Conservation (phyloP, 2,888 invertebrate genomes). For the Lepeophtheirus nordmannii region DNA sequence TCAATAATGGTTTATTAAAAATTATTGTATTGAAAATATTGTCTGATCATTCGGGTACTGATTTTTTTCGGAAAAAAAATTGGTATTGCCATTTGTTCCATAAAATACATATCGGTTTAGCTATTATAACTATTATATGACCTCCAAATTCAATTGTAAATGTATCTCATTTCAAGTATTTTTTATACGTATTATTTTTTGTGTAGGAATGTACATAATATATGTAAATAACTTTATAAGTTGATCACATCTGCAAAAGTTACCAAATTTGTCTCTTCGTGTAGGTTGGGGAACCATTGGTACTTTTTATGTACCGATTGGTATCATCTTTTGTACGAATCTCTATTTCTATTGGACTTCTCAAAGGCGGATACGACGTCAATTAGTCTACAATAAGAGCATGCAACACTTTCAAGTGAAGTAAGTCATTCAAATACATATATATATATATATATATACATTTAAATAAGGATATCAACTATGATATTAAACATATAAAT, state of each 20-base stretch:
- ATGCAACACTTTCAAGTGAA: conserved; percentile 25
- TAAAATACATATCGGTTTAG: no score
- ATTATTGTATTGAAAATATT: no score
- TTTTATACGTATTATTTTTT: not conserved
- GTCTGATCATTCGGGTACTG: no score
- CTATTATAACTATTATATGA: no score
- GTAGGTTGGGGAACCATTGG: conserved; percentile 9
- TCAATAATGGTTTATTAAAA: no score
- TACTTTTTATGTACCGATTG: conserved; percentile 16
- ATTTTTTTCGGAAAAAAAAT: no score
- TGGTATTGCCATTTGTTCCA: no score
- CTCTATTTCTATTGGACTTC: conserved; percentile 22
- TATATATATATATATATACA: not conserved
- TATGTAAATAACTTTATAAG: no score
- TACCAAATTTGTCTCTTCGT: not conserved
- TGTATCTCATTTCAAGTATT: not conserved
- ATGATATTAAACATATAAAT: no score
- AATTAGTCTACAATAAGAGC: conserved; percentile 19
- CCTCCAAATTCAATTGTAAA: no score
- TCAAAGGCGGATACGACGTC: conserved; percentile 5
- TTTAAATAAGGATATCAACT: not conserved
- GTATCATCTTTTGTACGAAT: conserved; percentile 3
- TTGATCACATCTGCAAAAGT: no score
- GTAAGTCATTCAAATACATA: conserved; percentile 5
- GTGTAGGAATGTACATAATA: not conserved